Conservation (phyloP, 2,888 invertebrate species). For the Ornithoptera alexandrae region DNA sequence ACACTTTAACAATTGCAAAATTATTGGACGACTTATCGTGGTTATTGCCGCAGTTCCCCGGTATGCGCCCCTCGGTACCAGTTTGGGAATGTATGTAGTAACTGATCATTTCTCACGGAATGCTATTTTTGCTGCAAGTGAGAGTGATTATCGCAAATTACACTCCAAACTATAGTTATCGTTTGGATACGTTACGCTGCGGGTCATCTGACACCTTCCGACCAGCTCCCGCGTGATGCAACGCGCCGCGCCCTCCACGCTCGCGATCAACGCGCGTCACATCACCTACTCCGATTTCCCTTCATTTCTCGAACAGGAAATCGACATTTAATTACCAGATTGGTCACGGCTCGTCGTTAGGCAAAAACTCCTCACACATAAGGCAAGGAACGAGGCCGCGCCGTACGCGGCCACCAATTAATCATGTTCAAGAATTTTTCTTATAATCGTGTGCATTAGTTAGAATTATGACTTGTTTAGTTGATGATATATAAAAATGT, state of each 20-base stretch:
- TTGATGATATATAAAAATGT: too few relatives aligned
- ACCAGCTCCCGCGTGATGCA: constrained; percentile 3
- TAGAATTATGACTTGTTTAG: too few relatives aligned
- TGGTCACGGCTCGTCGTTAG: constrained; percentile 4
- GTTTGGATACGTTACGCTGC: not conserved
- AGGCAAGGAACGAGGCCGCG: constrained; percentile 18
- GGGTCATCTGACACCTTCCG: not conserved
- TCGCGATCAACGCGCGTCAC: constrained; percentile 8
- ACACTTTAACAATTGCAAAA: too few relatives aligned
- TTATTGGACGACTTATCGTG: too few relatives aligned
- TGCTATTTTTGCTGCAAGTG: too few relatives aligned
- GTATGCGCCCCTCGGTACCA: too few relatives aligned
- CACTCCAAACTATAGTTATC: not conserved
- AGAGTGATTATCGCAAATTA: too few relatives aligned
- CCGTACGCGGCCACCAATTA: not conserved
- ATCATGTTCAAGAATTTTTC: not conserved
- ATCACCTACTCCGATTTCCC: constrained; percentile 16
- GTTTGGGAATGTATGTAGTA: too few relatives aligned
- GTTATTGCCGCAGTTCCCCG: too few relatives aligned
- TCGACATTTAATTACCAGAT: constrained; percentile 21
- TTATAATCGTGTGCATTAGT: too few relatives aligned
- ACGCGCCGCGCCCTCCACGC: constrained; percentile 11
- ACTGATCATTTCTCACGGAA: too few relatives aligned
- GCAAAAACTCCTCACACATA: constrained; percentile 15
- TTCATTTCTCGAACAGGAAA: constrained; percentile 24